These are phyloP conservation scores for Archaeoteleia sp. DNA, from an alignment of 2,888 invertebrate genomes.

Conservation along the genomic window DNA sequence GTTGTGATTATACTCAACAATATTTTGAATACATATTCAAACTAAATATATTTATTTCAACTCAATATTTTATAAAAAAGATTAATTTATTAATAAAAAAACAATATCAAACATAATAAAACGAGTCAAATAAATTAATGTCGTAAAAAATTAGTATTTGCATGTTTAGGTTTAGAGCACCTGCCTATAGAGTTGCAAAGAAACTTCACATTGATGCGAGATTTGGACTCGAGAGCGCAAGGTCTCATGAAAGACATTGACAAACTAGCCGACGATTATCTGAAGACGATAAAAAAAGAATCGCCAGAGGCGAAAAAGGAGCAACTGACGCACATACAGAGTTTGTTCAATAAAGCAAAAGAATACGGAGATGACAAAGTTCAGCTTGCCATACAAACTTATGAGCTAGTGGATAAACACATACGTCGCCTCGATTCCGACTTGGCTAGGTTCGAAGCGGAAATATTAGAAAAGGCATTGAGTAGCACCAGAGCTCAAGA, in stretches of 20 bases:
- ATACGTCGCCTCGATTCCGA: conserved; percentile 96
- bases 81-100: too few species aligned
- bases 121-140: too few species aligned
- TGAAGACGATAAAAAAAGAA: conserved; percentile 83
- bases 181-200: conserved; percentile 95
- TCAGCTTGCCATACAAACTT: conserved; percentile 97
- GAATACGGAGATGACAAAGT: conserved; percentile 99
- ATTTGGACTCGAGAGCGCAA: conserved; percentile 94
- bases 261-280: conserved; percentile 87
- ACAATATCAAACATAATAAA: too few species aligned
- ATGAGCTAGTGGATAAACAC: conserved; percentile 98
- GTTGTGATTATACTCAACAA: too few species aligned
- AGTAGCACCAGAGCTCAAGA: conserved; percentile 84
- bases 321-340: conserved; percentile 88
- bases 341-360: conserved; percentile 93
- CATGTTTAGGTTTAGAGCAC: conserved; percentile 87
- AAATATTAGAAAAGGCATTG: conserved; percentile 95
- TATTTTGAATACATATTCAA: too few species aligned
- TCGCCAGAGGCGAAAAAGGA: conserved; percentile 88
- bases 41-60: too few species aligned
- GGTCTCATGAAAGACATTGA: conserved; percentile 94
- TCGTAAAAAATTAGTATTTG: too few species aligned
- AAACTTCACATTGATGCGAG: conserved; percentile 96
- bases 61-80: too few species aligned
- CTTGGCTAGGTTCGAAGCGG: conserved; percentile 96